Conservation (phyloP, 2,888 invertebrate genomes). For the Cephalotes varians region DNA sequence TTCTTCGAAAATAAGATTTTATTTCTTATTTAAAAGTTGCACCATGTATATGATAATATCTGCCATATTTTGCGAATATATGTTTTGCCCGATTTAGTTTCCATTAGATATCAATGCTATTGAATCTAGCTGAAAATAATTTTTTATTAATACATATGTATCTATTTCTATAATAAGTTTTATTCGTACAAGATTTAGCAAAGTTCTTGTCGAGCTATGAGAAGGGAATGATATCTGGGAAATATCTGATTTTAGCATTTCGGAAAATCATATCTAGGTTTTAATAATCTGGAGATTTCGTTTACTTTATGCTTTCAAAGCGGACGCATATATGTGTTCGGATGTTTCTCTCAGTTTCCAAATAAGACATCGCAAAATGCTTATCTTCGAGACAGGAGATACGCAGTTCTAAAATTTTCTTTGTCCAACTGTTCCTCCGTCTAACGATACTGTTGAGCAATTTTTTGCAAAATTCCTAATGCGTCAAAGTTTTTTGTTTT, state of each 20-base stretch:
- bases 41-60: not conserved
- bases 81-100: not conserved
- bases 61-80: not conserved
- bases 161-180: not conserved
- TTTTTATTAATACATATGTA: not conserved
- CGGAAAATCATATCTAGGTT: not conserved
- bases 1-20: not conserved
- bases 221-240: not conserved
- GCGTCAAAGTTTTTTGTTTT: not conserved
- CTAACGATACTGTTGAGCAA: not conserved
- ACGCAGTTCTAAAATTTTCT: constrained; percentile 11
- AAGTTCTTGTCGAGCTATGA: not conserved
- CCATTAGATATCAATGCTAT: not conserved
- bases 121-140: not conserved
- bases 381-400: not conserved
- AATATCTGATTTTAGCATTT: not conserved
- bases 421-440: not conserved
- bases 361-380: not conserved
- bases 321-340: not conserved
- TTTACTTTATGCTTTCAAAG: constrained; percentile 9
- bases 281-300: not conserved
- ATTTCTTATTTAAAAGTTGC: not conserved
- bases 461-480: not conserved
- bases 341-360: constrained; percentile 2
- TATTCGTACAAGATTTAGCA: not conserved